A percentile compares a stretch with the other conserved stretches of the same genome.
Evolutionary conservation across 2,797 vertebrate species (phyloP).

Genomic region (Pelodytes ibericus): DNA sequence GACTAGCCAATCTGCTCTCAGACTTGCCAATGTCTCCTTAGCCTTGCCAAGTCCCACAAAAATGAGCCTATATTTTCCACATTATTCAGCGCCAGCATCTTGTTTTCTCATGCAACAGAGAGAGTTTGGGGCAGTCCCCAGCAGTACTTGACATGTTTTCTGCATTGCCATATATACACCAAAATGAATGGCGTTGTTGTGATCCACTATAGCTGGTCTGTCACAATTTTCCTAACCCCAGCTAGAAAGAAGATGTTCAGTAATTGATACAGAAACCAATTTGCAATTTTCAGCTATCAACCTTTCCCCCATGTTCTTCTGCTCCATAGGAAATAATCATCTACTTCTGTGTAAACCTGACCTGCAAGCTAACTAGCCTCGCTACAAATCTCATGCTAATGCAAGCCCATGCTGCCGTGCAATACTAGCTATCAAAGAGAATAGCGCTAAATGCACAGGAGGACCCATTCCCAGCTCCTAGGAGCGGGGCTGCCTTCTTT

Average conservation of each 20-base stretch:
- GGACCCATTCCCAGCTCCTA: neutral
- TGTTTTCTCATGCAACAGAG: too few species aligned
- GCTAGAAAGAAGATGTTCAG: neutral
- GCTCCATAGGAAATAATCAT: slow-evolving; percentile 17
- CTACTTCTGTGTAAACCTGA: slow-evolving; percentile 36
- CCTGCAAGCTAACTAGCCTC: slow-evolving; percentile 29
- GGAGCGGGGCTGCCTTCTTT: neutral
- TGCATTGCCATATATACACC: too few species aligned
- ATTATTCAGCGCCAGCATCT: too few species aligned
- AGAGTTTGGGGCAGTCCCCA: too few species aligned
- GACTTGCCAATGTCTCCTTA: too few species aligned
- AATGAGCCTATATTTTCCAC: too few species aligned
- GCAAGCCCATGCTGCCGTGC: slow-evolving; percentile 12
- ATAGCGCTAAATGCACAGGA: slow-evolving; percentile 19
- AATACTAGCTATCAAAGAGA: neutral
- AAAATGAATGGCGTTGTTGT: too few species aligned
- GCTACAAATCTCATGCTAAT: slow-evolving; percentile 29
- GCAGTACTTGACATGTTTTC: too few species aligned
- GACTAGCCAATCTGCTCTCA: too few species aligned
- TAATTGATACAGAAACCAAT: slow-evolving; percentile 24
- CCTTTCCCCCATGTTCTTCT: neutral
- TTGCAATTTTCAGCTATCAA: neutral
- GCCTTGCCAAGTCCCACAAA: too few species aligned
- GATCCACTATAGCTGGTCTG: neutral
- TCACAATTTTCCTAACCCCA: neutral